A percentile compares a stretch with the other conserved stretches of the same genome.
Conservation (phyloP, 2,888 invertebrate genomes). For the Junonia oenone region DNA sequence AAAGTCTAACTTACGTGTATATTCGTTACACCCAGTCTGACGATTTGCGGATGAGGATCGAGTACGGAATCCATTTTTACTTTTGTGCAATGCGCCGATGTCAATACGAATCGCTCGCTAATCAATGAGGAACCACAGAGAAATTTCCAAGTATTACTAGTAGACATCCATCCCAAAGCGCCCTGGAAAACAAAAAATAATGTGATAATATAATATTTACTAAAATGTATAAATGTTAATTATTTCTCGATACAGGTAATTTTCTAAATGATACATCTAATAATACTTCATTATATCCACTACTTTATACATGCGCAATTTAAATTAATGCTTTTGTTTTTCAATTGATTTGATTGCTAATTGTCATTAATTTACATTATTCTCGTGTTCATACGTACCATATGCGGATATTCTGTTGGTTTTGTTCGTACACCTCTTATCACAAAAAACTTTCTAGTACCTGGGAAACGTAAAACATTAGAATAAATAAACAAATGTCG, state of each 20-base stretch:
- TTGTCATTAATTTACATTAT: not conserved
- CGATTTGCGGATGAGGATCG: conserved; percentile 27
- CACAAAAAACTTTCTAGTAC: not conserved
- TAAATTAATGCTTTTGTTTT: no score
- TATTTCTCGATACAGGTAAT: no score
- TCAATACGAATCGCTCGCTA: conserved; percentile 81
- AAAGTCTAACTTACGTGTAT: conserved; percentile 10
- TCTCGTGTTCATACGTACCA: not conserved
- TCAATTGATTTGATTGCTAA: no score
- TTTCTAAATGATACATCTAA: no score
- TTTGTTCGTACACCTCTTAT: not conserved
- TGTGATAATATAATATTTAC: no score
- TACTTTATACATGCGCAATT: no score
- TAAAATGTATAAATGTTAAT: no score
- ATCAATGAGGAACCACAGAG: conserved; percentile 84
- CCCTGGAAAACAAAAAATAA: no score
- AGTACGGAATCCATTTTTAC: not conserved
- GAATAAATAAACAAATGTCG: no score
- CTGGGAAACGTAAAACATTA: not conserved
- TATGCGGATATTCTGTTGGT: conserved; percentile 12
- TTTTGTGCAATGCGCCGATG: conserved; percentile 83
- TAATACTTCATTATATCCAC: no score
- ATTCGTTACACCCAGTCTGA: conserved; percentile 33
- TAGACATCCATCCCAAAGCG: conserved; percentile 39
- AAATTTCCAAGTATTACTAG: conserved; percentile 41